Evolutionary conservation across 2,113 vertebrate genomes (phyloP), one percentile per base, ranked within the genome.

Genomic region (Amazona vittata): DNA sequence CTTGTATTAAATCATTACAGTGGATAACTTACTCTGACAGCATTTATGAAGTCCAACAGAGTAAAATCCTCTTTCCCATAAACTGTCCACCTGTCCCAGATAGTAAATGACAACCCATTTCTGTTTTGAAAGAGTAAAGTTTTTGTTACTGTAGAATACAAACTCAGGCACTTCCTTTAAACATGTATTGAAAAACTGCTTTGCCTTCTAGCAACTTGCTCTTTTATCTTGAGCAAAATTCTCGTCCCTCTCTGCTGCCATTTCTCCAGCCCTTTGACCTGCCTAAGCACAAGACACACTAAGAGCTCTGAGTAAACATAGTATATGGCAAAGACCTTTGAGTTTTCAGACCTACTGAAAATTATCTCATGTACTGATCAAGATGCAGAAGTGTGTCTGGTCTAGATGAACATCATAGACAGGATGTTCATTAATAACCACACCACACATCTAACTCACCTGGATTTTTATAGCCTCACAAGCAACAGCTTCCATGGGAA

Each of bases 11-110:
- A 7, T 10, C 41, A 83, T 37, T 59, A 70, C 26, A 79, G 49
- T 10, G 82, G 52, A 26, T 21, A 60, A 95, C 98, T 98, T 96
- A 99, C 99, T 98, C 98, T 98, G 67, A 99, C 99, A 86, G 99
- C 99, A 89, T 98, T 99, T 88, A 99, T 99, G 97, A 99, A 99
- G 96, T 99, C 99, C 93, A 98, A 98, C 18, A 99, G 98, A 35
- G 99, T 99, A 95, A 99, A 99, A 98, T 99, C 99, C 93, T 99
- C 98, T 71, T 99, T 99, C 70, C 99, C 99, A 89, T 98, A 98
- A 96, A 99, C 94, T 47, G 98, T 99, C 99, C 99, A 99, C 89
- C 98, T 99, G 96, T 99, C 99, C 99, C 99, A 99, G 97, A 99
- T 99, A 68, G 99, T 99, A 98, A 99, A 99, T 65, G 98, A 99